phyloP scores from a whole-genome alignment of 2,113 vertebrate species.

The Sturnus vulgaris region DNA sequence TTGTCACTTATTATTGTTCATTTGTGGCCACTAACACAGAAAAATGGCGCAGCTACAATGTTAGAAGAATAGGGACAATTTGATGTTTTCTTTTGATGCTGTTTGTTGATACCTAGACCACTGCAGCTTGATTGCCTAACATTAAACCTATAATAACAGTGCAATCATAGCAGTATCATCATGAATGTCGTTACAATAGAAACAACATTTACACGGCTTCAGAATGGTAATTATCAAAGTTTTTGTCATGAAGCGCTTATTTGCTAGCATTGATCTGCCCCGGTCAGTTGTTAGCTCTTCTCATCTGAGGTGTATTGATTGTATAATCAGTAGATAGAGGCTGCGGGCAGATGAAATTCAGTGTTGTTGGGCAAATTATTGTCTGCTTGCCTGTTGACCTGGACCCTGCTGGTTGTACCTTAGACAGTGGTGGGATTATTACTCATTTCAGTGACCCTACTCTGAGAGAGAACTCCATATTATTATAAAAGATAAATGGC shows the following conservation, averaged over 20 bases:
- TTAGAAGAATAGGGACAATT: slow-evolving; percentile 98
- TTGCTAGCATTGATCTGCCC: slow-evolving; percentile 98
- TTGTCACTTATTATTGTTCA: slow-evolving; percentile 95
- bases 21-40: slow-evolving; percentile 84
- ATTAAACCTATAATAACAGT: slow-evolving; percentile 99
- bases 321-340: slow-evolving; percentile 96
- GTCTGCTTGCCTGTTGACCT: slow-evolving; percentile 95
- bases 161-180: slow-evolving; percentile 99
- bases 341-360: slow-evolving; percentile 97
- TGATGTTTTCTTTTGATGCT: slow-evolving; percentile 92
- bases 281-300: slow-evolving; percentile 98
- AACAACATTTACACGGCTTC: slow-evolving; percentile 88
- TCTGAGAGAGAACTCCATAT: slow-evolving; percentile 71
- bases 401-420: slow-evolving; percentile 82
- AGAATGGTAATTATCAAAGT: slow-evolving; percentile 97
- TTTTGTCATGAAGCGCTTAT: slow-evolving; percentile 96
- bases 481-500: slow-evolving; percentile 83
- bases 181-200: slow-evolving; percentile 86
- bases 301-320: slow-evolving; percentile 98
- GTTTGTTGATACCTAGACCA: slow-evolving; percentile 99
- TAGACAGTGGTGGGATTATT: slow-evolving; percentile 78
- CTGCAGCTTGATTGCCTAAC: slow-evolving; percentile 99
- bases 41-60: slow-evolving; percentile 88
- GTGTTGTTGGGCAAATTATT: slow-evolving; percentile 96
- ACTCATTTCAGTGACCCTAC: slow-evolving; percentile 80